Evolutionary conservation across 2,113 vertebrate genomes (phyloP).

Genomic region (Xyliphius kryptos): DNA sequence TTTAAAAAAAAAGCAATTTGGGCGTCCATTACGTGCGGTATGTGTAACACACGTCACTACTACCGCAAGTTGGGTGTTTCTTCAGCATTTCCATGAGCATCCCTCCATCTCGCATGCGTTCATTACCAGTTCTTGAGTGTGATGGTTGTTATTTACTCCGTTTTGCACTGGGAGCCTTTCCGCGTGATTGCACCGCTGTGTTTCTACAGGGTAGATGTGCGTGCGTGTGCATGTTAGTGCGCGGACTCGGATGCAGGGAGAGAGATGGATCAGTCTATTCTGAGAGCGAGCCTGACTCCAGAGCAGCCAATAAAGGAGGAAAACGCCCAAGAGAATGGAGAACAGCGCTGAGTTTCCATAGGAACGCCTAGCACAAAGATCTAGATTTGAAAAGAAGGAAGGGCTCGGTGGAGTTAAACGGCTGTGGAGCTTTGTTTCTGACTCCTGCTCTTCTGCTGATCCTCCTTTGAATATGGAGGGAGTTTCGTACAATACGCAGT

Average conservation of each 20-base stretch:
- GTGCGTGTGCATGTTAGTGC: constrained; percentile 24
- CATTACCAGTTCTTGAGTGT: background rate
- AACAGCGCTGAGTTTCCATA: constrained; percentile 45
- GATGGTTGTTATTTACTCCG: background rate
- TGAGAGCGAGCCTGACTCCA: constrained; percentile 40
- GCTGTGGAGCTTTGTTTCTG: constrained; percentile 28
- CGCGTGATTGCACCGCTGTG: background rate
- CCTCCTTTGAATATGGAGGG: background rate
- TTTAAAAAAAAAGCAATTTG: no score
- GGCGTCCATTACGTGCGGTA: no score
- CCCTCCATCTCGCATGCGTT: background rate
- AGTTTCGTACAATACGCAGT: constrained; percentile 1
- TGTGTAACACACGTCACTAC: no score
- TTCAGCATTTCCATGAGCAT: no score
- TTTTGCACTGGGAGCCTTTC: background rate
- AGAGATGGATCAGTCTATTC: constrained; percentile 45
- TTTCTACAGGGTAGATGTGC: constrained; percentile 14
- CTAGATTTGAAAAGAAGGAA: constrained; percentile 33
- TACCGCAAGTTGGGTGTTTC: no score
- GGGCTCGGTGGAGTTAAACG: constrained; percentile 25
- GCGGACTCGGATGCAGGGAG: constrained; percentile 12
- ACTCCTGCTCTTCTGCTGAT: constrained; percentile 28
- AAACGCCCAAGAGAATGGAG: constrained; percentile 32
- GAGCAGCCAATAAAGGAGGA: constrained; percentile 48
- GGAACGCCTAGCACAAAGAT: constrained; percentile 38